These are phyloP conservation scores for Ciconia boyciana DNA, from an alignment of 2,113 vertebrate genomes.

Conservation along the genomic window DNA sequence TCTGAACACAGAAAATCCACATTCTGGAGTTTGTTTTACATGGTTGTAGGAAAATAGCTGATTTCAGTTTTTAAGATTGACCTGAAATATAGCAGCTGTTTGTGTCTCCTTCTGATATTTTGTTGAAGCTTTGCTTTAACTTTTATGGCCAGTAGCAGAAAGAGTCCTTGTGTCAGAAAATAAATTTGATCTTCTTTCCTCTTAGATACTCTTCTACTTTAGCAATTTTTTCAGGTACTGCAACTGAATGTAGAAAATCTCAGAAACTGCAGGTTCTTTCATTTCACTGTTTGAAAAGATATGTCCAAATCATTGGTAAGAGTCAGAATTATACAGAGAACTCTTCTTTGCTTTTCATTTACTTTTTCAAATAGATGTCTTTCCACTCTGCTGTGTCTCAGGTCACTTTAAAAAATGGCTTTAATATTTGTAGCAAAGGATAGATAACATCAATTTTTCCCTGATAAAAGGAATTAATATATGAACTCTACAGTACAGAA, in stretches of 20 bases:
- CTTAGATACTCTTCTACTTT: conserved; percentile 23
- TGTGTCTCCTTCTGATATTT: conserved; percentile 15
- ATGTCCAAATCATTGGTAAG: background rate
- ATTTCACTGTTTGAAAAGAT: conserved; percentile 41
- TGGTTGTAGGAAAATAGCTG: background rate
- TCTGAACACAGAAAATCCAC: conserved; percentile 40
- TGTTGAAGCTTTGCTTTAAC: conserved; percentile 30
- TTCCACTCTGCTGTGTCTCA: background rate
- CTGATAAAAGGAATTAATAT: conserved; percentile 38
- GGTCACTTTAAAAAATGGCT: conserved; percentile 50
- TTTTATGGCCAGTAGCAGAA: conserved; percentile 32
- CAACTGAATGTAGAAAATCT: conserved; percentile 4
- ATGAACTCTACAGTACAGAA: background rate
- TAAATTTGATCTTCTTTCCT: conserved; percentile 44
- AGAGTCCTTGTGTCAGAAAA: conserved; percentile 36
- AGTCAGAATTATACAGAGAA: conserved; percentile 41
- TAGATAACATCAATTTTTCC: conserved; percentile 1
- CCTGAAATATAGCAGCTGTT: background rate
- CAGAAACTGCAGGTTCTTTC: conserved; percentile 30
- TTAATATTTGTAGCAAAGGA: conserved; percentile 47
- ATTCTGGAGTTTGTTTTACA: conserved; percentile 36
- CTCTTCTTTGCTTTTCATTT: conserved; percentile 29
- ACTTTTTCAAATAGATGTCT: conserved; percentile 40
- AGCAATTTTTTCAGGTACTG: background rate
- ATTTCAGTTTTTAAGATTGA: background rate